Conservation (phyloP, 2,113 vertebrate genomes). For the Centrocercus urophasianus region DNA sequence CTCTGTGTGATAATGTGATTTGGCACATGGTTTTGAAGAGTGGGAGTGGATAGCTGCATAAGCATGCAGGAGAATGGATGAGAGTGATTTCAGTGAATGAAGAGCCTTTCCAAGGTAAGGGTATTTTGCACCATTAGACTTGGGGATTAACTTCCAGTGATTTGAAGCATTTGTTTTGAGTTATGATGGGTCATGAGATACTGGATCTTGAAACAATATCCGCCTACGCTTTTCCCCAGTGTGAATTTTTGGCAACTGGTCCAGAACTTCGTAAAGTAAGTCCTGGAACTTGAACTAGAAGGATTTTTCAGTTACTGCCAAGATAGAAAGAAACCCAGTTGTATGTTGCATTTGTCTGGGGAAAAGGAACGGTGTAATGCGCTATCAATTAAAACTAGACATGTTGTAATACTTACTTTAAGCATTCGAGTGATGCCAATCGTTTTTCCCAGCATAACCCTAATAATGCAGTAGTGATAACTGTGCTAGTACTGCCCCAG, state of each 20-base stretch:
- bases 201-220: constrained; percentile 68
- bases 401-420: neutral
- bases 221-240: constrained; percentile 61
- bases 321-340: constrained; percentile 48
- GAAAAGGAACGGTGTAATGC: neutral
- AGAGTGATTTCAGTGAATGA: constrained; percentile 2
- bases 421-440: neutral
- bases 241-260: constrained; percentile 58
- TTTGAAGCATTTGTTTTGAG: constrained; percentile 72
- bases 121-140: constrained; percentile 37
- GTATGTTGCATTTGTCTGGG: neutral
- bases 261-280: constrained; percentile 56
- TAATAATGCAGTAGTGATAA: neutral
- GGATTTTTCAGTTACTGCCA: constrained; percentile 69
- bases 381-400: neutral
- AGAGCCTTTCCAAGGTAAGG: constrained; percentile 30
- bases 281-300: constrained; percentile 52
- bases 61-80: neutral
- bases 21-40: constrained; percentile 13
- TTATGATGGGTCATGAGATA: constrained; percentile 71
- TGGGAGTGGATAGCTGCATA: constrained; percentile 41
- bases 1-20: constrained; percentile 37
- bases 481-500: neutral
- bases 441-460: neutral
- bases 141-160: constrained; percentile 60